Percentiles rank a stretch among this genome's conserved stretches.
These are phyloP conservation scores for Rhodophaea formosa DNA, from an alignment of 2,888 invertebrate species.

Conservation along the genomic window DNA sequence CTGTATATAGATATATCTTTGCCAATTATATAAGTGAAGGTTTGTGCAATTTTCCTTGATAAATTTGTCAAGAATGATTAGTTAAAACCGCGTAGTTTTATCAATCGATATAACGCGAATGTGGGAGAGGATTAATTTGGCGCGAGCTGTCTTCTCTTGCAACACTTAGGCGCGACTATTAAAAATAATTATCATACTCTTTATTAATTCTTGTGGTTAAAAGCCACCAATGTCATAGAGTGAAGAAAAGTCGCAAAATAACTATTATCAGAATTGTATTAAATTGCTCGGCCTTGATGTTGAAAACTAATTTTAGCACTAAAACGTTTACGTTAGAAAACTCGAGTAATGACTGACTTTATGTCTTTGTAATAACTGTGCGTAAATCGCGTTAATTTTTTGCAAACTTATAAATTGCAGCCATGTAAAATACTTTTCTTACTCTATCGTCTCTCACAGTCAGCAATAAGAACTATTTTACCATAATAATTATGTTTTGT, in stretches of 20 bases:
- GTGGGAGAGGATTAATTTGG: background rate
- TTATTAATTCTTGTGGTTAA: slow-evolving; percentile 35
- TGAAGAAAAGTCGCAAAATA: slow-evolving; percentile 36
- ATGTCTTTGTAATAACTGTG: slow-evolving; percentile 8
- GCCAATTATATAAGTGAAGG: too few relatives aligned
- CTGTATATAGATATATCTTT: too few relatives aligned
- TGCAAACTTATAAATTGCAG: background rate
- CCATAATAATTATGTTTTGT: background rate
- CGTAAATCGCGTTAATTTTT: slow-evolving; percentile 5
- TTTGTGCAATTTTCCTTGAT: too few relatives aligned
- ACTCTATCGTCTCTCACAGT: background rate
- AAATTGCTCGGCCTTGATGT: slow-evolving; percentile 45
- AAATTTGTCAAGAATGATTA: too few relatives aligned
- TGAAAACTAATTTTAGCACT: slow-evolving; percentile 34
- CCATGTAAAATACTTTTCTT: background rate
- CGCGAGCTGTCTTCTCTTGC: slow-evolving; percentile 8
- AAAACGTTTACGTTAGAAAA: slow-evolving; percentile 24
- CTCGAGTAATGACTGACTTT: slow-evolving; percentile 21
- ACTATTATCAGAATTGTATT: slow-evolving; percentile 45
- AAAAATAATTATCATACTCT: slow-evolving; percentile 20
- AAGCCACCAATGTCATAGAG: slow-evolving; percentile 45
- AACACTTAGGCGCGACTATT: slow-evolving; percentile 1
- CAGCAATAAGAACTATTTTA: background rate
- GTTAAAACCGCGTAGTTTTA: too few relatives aligned
- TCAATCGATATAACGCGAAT: too few relatives aligned